Percentiles rank a stretch among this genome's conserved stretches.
phyloP scores from a whole-genome alignment of 2,888 invertebrate genomes.

The Chrysina gloriosa region DNA sequence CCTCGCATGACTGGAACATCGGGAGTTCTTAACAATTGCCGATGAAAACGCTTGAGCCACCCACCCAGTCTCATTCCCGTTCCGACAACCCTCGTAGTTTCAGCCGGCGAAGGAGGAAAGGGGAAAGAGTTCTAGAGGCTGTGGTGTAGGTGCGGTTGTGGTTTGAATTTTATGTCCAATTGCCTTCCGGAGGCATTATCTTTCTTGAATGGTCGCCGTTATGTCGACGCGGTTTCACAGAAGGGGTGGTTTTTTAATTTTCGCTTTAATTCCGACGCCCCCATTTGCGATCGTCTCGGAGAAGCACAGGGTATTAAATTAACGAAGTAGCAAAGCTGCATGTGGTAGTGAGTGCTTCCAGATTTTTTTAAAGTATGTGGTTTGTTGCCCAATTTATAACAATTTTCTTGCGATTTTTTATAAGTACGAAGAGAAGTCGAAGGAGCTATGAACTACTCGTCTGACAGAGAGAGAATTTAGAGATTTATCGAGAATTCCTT shows the following conservation, averaged over 20 bases:
- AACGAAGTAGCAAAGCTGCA: slow-evolving; percentile 63
- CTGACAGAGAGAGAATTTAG: too few species aligned
- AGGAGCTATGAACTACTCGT: too few species aligned
- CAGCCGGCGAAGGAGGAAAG: slow-evolving; percentile 39
- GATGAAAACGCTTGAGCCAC: slow-evolving; percentile 51
- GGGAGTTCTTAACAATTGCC: slow-evolving; percentile 57
- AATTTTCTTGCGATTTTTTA: too few species aligned
- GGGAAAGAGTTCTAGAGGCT: slow-evolving; percentile 42
- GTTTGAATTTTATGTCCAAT: slow-evolving; percentile 62
- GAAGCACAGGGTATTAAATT: slow-evolving; percentile 59
- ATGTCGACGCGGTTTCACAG: slow-evolving; percentile 48
- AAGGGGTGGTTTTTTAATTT: slow-evolving; percentile 61
- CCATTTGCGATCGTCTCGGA: slow-evolving; percentile 63
- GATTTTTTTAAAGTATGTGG: too few species aligned
- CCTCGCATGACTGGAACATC: neutral
- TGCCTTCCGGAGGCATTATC: slow-evolving; percentile 55
- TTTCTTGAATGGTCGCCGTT: slow-evolving; percentile 49
- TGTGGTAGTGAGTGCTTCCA: neutral
- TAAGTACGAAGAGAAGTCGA: too few species aligned
- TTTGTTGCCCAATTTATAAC: too few species aligned
- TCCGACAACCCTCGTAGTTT: too few species aligned
- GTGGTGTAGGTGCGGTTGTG: slow-evolving; percentile 47
- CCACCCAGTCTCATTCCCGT: too few species aligned
- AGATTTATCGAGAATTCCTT: too few species aligned
- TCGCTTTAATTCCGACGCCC: slow-evolving; percentile 65